These are phyloP conservation scores for Podabrus alpinus DNA, from an alignment of 2,888 invertebrate species.

Conservation along the genomic window DNA sequence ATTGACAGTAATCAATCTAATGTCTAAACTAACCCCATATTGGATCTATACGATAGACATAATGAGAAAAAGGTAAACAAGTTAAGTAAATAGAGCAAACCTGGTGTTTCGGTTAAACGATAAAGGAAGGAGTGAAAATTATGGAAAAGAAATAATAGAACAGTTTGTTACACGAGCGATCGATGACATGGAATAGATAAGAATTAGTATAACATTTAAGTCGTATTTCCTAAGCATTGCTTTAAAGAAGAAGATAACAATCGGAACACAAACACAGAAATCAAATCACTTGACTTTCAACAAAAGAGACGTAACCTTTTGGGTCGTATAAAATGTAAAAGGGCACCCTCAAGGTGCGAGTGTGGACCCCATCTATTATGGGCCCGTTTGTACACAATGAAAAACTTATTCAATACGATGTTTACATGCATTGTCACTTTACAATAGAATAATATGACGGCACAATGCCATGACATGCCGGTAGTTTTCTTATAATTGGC, in stretches of 20 bases:
- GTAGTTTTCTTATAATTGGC: constrained; percentile 50
- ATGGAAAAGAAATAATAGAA: neutral
- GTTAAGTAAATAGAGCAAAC: neutral
- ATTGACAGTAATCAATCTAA: constrained; percentile 47
- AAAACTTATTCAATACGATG: constrained; percentile 48
- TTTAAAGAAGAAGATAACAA: constrained; percentile 16
- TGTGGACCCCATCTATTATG: constrained; percentile 34
- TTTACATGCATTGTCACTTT: constrained; percentile 49
- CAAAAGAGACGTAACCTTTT: constrained; percentile 39
- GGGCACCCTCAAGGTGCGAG: constrained; percentile 32
- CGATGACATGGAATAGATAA: constrained; percentile 22
- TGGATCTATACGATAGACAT: constrained; percentile 5
- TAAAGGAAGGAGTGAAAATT: neutral
- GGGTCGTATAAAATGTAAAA: constrained; percentile 20
- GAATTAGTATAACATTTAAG: constrained; percentile 20
- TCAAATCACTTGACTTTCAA: constrained; percentile 49
- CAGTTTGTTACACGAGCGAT: neutral
- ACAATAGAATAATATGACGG: constrained; percentile 49
- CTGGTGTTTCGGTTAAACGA: neutral
- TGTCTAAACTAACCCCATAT: constrained; percentile 6
- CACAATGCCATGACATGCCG: constrained; percentile 47
- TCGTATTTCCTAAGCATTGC: constrained; percentile 2
- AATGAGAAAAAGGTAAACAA: neutral
- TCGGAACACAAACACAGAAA: constrained; percentile 29
- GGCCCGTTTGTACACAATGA: constrained; percentile 32